Evolutionary conservation across 1,140 invertebrate species (phyloP), one percentile per base, ranked within the genome.

Genomic region (Drosophila micromelanica): DNA sequence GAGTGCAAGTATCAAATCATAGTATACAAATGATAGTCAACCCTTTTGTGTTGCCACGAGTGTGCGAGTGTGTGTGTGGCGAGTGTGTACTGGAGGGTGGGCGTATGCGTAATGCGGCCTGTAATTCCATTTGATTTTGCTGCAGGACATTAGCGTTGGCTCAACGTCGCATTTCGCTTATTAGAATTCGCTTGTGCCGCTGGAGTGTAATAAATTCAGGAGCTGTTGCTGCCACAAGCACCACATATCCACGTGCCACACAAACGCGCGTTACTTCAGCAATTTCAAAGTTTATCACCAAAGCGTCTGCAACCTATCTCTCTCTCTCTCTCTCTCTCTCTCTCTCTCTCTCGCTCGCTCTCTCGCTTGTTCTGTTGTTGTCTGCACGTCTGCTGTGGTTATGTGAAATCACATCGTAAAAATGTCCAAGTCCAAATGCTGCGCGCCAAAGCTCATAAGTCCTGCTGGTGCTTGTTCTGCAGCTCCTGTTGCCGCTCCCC

Each of bases 331-430:
- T 1, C 20, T 56, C 49, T 30, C 23, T 59, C 42, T 2, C 32
- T 6, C 23, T 12, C 27, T 54, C 9, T 5, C 30, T 20, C 8
- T 38, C 17, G 45, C 45, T 48, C 20, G 56, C 46, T 60, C 40
- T 61, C 13, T 11, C 30, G n/a, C n/a, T n/a, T n/a, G n/a, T n/a
- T n/a, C 17, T 49, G 30, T 59, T 78, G 38, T 71, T 76, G 82
- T 89, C 84, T 87, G 79, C 84, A 86, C 73, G 79, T 89, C 79
- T 89, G 79, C 76, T 89, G 84, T 89, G 85, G 84, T 89, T 90
- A 90, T 89, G 84, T 80, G 84, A 91, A 91, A 84, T 91, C 84
- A 86, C 70, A 80, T 91, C 89, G 90, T 91, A 90, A 91, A 91
- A 91, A 87, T 86, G 84, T 80, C 84, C 78, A 80, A 89, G 84